Evolutionary conservation across 2,888 invertebrate species (phyloP).

Genomic region (Glomeris marginata): DNA sequence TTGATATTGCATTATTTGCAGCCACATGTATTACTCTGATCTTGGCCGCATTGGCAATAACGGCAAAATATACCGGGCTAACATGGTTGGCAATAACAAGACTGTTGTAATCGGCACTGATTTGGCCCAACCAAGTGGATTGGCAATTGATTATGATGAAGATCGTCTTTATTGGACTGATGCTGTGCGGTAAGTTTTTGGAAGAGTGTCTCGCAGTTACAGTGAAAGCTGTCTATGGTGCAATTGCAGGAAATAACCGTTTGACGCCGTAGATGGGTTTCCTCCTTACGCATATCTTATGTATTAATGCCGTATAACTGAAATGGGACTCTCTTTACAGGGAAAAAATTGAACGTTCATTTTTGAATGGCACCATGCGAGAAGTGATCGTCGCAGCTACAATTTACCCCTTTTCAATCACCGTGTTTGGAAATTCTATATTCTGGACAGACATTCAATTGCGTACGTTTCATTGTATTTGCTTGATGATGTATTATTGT

Average conservation of each 20-base stretch:
- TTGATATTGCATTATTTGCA: too few relatives aligned
- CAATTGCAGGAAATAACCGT: too few relatives aligned
- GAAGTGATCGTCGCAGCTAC: conserved; percentile 74
- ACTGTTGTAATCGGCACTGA: conserved; percentile 76
- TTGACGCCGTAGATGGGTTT: too few relatives aligned
- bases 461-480: conserved; percentile 30
- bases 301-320: background rate
- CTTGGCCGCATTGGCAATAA: conserved; percentile 88
- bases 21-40: conserved; percentile 83
- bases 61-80: conserved; percentile 84
- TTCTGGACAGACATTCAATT: conserved; percentile 94
- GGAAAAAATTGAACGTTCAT: conserved; percentile 86
- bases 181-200: conserved; percentile 50
- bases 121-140: conserved; percentile 84
- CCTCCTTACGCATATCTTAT: too few relatives aligned
- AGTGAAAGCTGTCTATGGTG: too few relatives aligned
- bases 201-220: background rate
- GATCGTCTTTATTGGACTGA: conserved; percentile 83
- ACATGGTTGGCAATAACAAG: conserved; percentile 90
- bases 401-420: conserved; percentile 89
- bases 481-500: background rate
- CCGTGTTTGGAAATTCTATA: conserved; percentile 74
- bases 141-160: conserved; percentile 91
- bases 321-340: conserved; percentile 21
- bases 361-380: conserved; percentile 69